Evolutionary conservation across 1,140 invertebrate species (phyloP), one percentile per base, ranked within the genome.

Genomic region (Phenacoccus solenopsis): DNA sequence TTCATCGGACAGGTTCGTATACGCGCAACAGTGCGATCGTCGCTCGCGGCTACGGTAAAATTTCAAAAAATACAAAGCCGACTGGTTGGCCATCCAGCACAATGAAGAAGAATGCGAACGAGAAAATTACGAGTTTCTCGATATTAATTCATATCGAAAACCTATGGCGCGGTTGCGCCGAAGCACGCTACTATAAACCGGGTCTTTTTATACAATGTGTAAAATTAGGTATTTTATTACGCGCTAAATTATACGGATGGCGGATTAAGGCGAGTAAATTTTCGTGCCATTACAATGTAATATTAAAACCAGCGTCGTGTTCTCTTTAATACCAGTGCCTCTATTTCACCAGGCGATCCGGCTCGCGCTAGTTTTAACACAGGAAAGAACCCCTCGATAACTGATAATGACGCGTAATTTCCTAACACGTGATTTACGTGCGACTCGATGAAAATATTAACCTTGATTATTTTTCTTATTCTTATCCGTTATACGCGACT

Each of bases 51-150:
- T 24, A 16, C 9, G 59, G 59, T 64, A 64, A 64, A 64, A 64
- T 64, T 64, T 64, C 59, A 64, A 64, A 64, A 64, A 64, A 64
- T 24, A 64, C 21, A 64, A 64, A 64, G 22, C 25, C 59, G 59
- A 64, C 59, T 64, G 22, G 59, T 64, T 64, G 25, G 25, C 21
- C 20, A 24, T 64, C 25, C 22, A 24, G 25, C 25, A 64, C 59
- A 64, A 64, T 64, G 59, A 64, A 64, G 25, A 64, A 64, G 59
- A 64, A 64, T 27, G 59, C 59, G 59, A 64, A 64, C 59, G 59
- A 64, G 59, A 64, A 64, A 64, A 64, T 64, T 64, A 64, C 25
- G 59, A 64, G 22, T 64, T 64, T 64, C 59, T 64, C 25, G 59
- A 64, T 64, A 64, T 64, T 64, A 64, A 64, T 64, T 64, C 25